Base-by-base conservation (phyloP, 35 echinoderm and acorn worm genomes). In the Acanthaster planci region DNA sequence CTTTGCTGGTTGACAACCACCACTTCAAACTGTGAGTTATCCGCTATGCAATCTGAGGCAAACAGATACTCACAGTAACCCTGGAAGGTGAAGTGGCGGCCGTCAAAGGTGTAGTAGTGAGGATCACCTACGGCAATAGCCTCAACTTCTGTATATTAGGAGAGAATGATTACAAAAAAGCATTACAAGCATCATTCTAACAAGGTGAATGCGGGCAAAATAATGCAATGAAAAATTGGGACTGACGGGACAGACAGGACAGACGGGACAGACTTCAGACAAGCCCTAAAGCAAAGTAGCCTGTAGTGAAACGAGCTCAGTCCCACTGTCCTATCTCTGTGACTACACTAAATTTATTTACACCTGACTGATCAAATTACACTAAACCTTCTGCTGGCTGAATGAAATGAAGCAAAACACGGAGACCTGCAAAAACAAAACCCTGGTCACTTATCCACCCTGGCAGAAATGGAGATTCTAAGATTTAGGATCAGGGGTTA, bases 1-100 rank as follows among this genome's bases (percentile, higher is more conserved):
- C 64, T 72, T 72, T 72, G 64, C 23, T 34, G 26, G n/a, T 72
- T 72, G 64, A 72, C 34, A 34, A 29, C 10, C 64, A 72, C 64
- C 64, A 88, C 77, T 80, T 88, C 77, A 59, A 88, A 88, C 23
- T 19, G 19, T 16, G 86, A 39, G 58, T 77, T 56, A 67, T 79
- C 80, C 27, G 80, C 55, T 8, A 83, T 44, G 80, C 87, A 89
- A 37, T 89, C 80, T 17, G 87, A 60, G 23, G 80, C 37, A 30
- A 83, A 51, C 87, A 52, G 35, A 67, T 89, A 89, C 51, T 83
- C 60, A 38, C 87, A 89, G 50, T 44, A 40, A 76, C 87, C 87
- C 7, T 67, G 55, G 79, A 52, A 82, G 37, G 50, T 59, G 58
- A 76, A 89, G 2, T 32, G 40, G 37, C 64, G 81, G 12, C 87